Percentiles rank a stretch among this genome's conserved stretches.
phyloP scores from a whole-genome alignment of 2,797 vertebrate genomes.

The Thamnophis elegans region DNA sequence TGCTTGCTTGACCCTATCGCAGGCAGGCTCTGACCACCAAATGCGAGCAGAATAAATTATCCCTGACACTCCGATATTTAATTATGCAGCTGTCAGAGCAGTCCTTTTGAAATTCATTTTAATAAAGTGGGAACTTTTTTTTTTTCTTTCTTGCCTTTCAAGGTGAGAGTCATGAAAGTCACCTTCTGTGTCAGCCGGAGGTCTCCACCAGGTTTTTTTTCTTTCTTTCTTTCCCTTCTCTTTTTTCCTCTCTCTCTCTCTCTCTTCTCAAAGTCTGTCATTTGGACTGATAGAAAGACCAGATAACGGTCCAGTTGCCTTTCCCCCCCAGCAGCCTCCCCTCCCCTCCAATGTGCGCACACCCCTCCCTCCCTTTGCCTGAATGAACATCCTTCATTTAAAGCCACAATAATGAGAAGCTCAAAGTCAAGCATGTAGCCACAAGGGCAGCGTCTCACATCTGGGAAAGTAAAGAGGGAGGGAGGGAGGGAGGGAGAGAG shows the following conservation, averaged over 20 bases:
- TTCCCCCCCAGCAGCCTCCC: slow-evolving; percentile 69
- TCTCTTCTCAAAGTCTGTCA: slow-evolving; percentile 77
- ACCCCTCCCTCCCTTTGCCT: slow-evolving; percentile 71
- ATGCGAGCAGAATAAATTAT: slow-evolving; percentile 96
- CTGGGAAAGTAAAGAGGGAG: background rate
- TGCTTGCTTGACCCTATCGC: slow-evolving; percentile 88
- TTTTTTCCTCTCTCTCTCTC: slow-evolving; percentile 28
- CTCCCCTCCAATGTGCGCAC: slow-evolving; percentile 47
- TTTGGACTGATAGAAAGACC: slow-evolving; percentile 82
- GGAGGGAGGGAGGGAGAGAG: background rate
- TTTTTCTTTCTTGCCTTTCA: slow-evolving; percentile 80
- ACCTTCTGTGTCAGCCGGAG: slow-evolving; percentile 95
- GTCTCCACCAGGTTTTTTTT: slow-evolving; percentile 79
- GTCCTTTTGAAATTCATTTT: slow-evolving; percentile 99
- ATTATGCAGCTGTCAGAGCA: slow-evolving; percentile 99
- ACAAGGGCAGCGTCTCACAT: slow-evolving; percentile 74
- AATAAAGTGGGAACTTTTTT: slow-evolving; percentile 97
- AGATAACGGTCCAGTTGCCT: slow-evolving; percentile 77
- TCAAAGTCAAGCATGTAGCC: slow-evolving; percentile 80
- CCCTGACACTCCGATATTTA: slow-evolving; percentile 98
- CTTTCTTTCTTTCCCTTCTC: slow-evolving; percentile 50
- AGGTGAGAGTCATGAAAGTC: slow-evolving; percentile 96
- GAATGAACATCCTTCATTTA: slow-evolving; percentile 83
- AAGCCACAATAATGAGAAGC: slow-evolving; percentile 81
- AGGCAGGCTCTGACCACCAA: slow-evolving; percentile 90